These are phyloP conservation scores for Galeruca laticollis DNA, from an alignment of 2,888 invertebrate species.

Conservation along the genomic window DNA sequence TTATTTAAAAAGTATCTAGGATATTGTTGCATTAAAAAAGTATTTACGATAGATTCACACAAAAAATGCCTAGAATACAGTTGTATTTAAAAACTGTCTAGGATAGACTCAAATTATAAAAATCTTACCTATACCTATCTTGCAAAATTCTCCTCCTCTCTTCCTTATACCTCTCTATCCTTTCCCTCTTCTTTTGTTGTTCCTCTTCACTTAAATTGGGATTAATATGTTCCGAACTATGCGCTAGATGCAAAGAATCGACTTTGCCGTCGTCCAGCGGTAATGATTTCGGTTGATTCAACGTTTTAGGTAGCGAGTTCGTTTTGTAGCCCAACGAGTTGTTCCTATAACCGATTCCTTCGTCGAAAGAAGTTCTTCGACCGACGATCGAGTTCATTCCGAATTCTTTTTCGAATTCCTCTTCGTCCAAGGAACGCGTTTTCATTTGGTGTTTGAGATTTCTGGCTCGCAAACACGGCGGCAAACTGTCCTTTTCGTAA, in stretches of 20 bases:
- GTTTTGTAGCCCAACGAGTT: slow-evolving; percentile 56
- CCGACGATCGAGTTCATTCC: slow-evolving; percentile 64
- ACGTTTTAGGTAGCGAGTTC: slow-evolving; percentile 71
- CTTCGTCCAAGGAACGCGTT: slow-evolving; percentile 80
- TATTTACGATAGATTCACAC: too few relatives aligned
- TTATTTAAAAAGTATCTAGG: too few relatives aligned
- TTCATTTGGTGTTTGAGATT: slow-evolving; percentile 74
- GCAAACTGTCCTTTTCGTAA: slow-evolving; percentile 66
- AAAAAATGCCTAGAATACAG: too few relatives aligned
- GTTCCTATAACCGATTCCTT: slow-evolving; percentile 5
- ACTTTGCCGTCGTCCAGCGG: slow-evolving; percentile 64
- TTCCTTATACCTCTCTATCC: slow-evolving; percentile 92
- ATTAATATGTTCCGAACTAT: slow-evolving; percentile 59
- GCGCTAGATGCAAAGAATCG: slow-evolving; percentile 59
- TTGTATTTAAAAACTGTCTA: too few relatives aligned
- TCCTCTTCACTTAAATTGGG: slow-evolving; percentile 51
- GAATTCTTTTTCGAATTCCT: slow-evolving; percentile 79
- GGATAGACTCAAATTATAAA: too few relatives aligned
- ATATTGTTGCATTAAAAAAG: too few relatives aligned
- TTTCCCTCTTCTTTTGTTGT: slow-evolving; percentile 75
- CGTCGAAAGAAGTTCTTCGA: slow-evolving; percentile 72
- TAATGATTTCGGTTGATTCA: slow-evolving; percentile 71
- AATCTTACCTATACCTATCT: slow-evolving; percentile 76
- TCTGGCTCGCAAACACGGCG: slow-evolving; percentile 74
- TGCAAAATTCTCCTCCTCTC: slow-evolving; percentile 86